phyloP scores from a whole-genome alignment of 2,888 invertebrate genomes.

The Heliconius cydno region DNA sequence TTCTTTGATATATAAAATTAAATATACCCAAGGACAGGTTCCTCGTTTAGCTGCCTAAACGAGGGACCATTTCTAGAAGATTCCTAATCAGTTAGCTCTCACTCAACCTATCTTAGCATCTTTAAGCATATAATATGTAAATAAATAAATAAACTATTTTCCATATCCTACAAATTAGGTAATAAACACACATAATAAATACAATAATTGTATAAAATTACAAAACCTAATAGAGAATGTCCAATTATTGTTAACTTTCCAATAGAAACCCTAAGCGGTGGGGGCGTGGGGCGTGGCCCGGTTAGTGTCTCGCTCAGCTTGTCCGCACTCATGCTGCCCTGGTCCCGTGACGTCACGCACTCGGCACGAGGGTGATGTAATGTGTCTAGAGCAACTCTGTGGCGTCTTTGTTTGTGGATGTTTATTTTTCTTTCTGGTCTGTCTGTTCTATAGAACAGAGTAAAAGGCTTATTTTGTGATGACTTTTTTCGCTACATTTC shows the following conservation, averaged over 20 bases:
- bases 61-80: too few species aligned
- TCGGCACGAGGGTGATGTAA: slow-evolving; percentile 41
- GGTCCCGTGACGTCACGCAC: slow-evolving; percentile 57
- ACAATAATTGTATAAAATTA: slow-evolving; percentile 33
- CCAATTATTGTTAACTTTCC: slow-evolving; percentile 46
- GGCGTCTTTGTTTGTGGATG: not conserved
- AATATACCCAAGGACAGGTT: too few species aligned
- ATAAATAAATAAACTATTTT: not conserved
- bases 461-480: not conserved
- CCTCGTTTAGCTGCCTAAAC: too few species aligned
- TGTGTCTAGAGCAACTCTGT: not conserved
- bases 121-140: not conserved
- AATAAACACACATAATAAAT: slow-evolving; percentile 2
- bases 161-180: not conserved
- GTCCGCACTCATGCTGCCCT: slow-evolving; percentile 62
- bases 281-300: slow-evolving; percentile 63
- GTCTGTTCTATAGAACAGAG: not conserved
- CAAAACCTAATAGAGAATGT: slow-evolving; percentile 38
- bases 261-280: slow-evolving; percentile 51
- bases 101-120: too few species aligned
- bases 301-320: slow-evolving; percentile 49
- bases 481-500: not conserved
- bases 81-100: too few species aligned
- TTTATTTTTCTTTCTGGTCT: not conserved
- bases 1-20: too few species aligned